A percentile compares a stretch with the other conserved stretches of the same genome.
Evolutionary conservation across 2,113 vertebrate genomes (phyloP).

Genomic region (Chloroceryle aenea): DNA sequence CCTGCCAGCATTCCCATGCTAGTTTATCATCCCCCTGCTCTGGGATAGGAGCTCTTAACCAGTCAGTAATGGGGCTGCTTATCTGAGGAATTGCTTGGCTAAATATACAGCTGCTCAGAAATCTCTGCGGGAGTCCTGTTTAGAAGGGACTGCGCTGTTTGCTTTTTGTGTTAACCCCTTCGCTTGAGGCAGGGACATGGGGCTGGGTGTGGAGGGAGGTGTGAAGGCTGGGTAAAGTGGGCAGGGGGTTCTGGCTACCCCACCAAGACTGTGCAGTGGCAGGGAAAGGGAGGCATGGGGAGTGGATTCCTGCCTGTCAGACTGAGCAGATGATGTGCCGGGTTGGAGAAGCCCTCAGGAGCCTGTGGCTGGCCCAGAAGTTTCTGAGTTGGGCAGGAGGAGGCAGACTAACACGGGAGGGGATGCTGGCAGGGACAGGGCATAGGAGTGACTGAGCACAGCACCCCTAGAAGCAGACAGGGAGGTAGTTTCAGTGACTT

Average conservation of each 20-base stretch:
- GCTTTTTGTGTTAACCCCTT: slow-evolving; percentile 21
- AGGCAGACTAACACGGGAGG: rapidly evolving
- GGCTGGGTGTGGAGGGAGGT: rapidly evolving
- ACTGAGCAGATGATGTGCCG: background rate
- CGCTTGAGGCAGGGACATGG: rapidly evolving
- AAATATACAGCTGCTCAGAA: slow-evolving; percentile 32
- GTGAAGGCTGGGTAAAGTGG: background rate
- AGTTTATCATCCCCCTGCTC: background rate
- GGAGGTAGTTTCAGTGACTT: background rate
- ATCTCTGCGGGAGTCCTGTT: background rate
- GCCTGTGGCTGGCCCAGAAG: background rate
- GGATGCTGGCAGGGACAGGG: background rate
- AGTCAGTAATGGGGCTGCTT: background rate
- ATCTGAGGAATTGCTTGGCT: slow-evolving; percentile 23
- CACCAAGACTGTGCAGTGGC: background rate
- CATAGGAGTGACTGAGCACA: background rate
- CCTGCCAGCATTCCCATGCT: background rate
- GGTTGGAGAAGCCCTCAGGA: background rate
- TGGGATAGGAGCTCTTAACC: background rate
- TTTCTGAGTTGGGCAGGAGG: background rate
- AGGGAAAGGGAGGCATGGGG: background rate
- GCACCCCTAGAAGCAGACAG: background rate
- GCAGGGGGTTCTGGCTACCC: no score
- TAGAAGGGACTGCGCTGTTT: background rate
- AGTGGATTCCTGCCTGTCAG: background rate